These are phyloP conservation scores for Isichthys henryi DNA, from an alignment of 2,113 vertebrate genomes.

Conservation along the genomic window DNA sequence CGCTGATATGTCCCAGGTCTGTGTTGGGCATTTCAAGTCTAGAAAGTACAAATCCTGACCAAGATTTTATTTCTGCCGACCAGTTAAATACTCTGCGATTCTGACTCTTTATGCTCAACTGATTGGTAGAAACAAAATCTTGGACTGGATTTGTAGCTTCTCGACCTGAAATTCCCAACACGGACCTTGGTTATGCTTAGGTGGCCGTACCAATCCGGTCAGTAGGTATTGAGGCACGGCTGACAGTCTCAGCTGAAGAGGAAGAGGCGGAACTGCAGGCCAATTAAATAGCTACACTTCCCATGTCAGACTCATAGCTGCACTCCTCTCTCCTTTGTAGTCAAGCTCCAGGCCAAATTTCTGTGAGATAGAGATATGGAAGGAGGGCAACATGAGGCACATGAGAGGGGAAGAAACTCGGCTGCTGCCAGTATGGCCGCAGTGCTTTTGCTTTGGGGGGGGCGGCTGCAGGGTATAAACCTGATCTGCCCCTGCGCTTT, in stretches of 20 bases:
- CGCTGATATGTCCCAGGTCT: background rate
- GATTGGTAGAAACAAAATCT: background rate
- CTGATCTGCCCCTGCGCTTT: background rate
- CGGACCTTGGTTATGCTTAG: background rate
- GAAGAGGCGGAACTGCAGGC: conserved; percentile 48
- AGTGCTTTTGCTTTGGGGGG: background rate
- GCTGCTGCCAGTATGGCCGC: conserved; percentile 10
- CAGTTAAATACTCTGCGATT: background rate
- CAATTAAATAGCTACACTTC: conserved; percentile 39
- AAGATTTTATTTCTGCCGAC: too few species aligned
- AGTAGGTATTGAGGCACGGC: background rate
- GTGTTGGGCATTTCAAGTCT: too few species aligned
- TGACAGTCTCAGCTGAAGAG: conserved; percentile 28
- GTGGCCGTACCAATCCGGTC: background rate
- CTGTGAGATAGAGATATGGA: conserved; percentile 57
- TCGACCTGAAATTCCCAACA: background rate
- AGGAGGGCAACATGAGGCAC: conserved; percentile 45
- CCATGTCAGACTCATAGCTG: background rate
- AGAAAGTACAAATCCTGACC: too few species aligned
- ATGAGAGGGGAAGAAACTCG: conserved; percentile 25
- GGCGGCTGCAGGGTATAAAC: background rate
- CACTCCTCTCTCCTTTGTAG: background rate
- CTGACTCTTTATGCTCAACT: background rate
- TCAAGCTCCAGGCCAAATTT: conserved; percentile 58
- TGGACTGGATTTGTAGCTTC: background rate